Conservation (phyloP, 2,888 invertebrate genomes). For the Nysson spinosus region DNA sequence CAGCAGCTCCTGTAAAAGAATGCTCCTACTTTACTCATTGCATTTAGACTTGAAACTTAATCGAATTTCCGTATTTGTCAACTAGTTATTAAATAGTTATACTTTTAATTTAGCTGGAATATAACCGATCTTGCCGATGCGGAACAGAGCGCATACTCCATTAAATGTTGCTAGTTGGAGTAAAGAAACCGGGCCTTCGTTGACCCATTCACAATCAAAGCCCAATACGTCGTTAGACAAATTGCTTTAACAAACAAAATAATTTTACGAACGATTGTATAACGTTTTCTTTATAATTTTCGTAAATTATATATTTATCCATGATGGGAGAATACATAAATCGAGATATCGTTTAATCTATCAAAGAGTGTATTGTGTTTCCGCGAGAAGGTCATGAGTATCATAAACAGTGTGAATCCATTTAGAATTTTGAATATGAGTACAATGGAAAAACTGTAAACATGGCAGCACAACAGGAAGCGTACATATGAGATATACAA, state of each 20-base stretch:
- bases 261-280: neutral
- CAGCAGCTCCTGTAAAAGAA: conserved; percentile 78
- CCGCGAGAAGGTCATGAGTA: too few relatives aligned
- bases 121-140: conserved; percentile 81
- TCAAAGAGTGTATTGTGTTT: too few relatives aligned
- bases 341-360: too few relatives aligned
- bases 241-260: conserved; percentile 61
- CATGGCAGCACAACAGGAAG: too few relatives aligned
- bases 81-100: conserved; percentile 14
- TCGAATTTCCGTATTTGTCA: conserved; percentile 6
- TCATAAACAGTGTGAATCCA: too few relatives aligned
- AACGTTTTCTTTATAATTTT: neutral
- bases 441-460: neutral
- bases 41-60: too few relatives aligned
- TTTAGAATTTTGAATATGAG: neutral
- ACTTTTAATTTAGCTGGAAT: conserved; percentile 83
- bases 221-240: conserved; percentile 80
- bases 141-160: conserved; percentile 85
- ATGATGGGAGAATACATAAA: neutral
- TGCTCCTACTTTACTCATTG: neutral
- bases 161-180: conserved; percentile 85
- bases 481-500: too few relatives aligned
- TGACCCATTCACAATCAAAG: conserved; percentile 91
- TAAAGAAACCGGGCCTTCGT: conserved; percentile 84
- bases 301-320: neutral